phyloP scores from a whole-genome alignment of 2,888 invertebrate genomes.

The Phrixothrix hirtus region DNA sequence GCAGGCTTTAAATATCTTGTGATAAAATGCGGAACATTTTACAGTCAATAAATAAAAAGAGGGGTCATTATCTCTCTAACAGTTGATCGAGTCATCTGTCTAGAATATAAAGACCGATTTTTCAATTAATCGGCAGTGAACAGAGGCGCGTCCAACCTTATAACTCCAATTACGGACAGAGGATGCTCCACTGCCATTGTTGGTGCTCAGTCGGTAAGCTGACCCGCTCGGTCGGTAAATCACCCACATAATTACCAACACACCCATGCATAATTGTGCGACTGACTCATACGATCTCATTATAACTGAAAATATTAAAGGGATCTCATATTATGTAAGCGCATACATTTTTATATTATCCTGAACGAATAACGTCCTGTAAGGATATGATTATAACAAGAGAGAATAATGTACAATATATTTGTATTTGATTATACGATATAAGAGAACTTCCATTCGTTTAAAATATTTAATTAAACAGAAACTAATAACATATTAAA shows the following conservation, averaged over 20 bases:
- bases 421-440: no score
- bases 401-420: no score
- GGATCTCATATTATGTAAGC: constrained; percentile 2
- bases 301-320: constrained; percentile 27
- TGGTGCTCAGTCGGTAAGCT: constrained; percentile 36
- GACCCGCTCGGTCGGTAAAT: constrained; percentile 38
- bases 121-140: constrained; percentile 22
- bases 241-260: constrained; percentile 41
- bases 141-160: constrained; percentile 26
- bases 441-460: no score
- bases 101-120: constrained; percentile 19
- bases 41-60: neutral
- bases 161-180: constrained; percentile 26
- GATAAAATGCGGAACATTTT: neutral
- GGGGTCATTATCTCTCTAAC: constrained; percentile 2
- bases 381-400: no score
- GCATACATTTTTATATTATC: no score
- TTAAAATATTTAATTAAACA: no score
- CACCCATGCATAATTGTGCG: constrained; percentile 40
- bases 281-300: constrained; percentile 34
- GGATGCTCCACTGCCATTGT: constrained; percentile 32
- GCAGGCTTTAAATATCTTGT: no score
- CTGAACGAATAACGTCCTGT: no score
- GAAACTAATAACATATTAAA: no score
- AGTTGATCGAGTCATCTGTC: constrained; percentile 8